These are phyloP conservation scores for Dromiciops gliroides DNA, from an alignment of 2,113 vertebrate genomes.

Conservation along the genomic window DNA sequence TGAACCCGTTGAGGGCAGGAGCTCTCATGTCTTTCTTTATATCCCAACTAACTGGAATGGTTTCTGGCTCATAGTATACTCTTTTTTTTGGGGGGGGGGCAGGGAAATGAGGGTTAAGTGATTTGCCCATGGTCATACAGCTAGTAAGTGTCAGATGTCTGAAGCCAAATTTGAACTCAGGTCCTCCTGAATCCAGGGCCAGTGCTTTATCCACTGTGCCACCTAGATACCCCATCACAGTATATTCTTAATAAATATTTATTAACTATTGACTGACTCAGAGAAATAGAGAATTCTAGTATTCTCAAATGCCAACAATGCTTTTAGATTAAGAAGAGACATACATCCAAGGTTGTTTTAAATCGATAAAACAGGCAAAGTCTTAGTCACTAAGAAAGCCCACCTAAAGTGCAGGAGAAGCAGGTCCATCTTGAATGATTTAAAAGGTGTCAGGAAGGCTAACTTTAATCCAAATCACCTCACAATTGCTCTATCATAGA, in stretches of 20 bases:
- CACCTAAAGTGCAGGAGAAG: not conserved
- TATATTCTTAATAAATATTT: not conserved
- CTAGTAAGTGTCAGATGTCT: no score
- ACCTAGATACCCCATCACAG: no score
- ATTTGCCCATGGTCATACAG: no score
- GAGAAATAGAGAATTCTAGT: not conserved
- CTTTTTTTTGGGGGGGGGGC: no score
- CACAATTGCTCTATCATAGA: not conserved
- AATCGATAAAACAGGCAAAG: not conserved
- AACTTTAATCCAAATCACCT: not conserved
- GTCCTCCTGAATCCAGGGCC: no score
- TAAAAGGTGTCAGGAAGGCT: not conserved
- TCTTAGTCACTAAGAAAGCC: not conserved
- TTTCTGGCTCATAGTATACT: not conserved
- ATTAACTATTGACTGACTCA: not conserved
- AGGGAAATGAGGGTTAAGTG: no score
- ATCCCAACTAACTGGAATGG: not conserved
- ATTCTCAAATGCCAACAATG: not conserved
- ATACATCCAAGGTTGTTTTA: not conserved
- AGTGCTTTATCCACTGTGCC: no score
- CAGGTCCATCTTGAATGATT: not conserved
- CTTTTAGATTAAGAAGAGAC: not conserved
- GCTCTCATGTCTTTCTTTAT: not conserved
- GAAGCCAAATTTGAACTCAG: no score
- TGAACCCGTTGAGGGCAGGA: not conserved